Conservation (phyloP, 2,888 invertebrate species). For the Tinea trinotella region DNA sequence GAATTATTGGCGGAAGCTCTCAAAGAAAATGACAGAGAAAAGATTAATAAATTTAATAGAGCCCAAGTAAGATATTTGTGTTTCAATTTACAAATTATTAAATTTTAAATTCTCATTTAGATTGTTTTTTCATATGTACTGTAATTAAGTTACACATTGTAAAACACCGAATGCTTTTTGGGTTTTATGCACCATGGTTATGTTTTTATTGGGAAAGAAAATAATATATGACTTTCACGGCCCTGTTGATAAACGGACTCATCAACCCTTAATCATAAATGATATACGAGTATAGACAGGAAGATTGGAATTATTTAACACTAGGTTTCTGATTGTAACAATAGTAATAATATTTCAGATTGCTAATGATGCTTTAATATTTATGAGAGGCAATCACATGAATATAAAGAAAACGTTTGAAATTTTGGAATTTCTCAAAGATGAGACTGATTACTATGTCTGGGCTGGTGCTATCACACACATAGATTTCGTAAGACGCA, state of each 20-base stretch:
- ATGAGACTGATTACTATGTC: slow-evolving; percentile 81
- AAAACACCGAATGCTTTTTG: too few species aligned
- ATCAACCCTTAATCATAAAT: too few species aligned
- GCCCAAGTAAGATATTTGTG: slow-evolving; percentile 84
- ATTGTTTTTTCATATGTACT: too few species aligned
- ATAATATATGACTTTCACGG: too few species aligned
- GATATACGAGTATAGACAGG: too few species aligned
- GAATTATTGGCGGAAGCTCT: slow-evolving; percentile 58
- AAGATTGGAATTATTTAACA: too few species aligned
- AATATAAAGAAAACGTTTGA: slow-evolving; percentile 72
- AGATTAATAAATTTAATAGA: slow-evolving; percentile 78
- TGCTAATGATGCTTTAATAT: slow-evolving; percentile 82
- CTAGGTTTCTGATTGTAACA: too few species aligned
- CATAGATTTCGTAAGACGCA: slow-evolving; percentile 61
- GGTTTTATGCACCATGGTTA: too few species aligned
- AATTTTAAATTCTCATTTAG: too few species aligned
- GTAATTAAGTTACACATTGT: too few species aligned
- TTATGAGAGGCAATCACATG: slow-evolving; percentile 74
- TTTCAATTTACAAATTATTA: too few species aligned
- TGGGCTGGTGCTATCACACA: slow-evolving; percentile 78
- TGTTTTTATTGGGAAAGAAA: background rate
- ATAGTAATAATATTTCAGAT: slow-evolving; percentile 48
- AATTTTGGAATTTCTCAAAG: slow-evolving; percentile 76
- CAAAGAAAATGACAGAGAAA: slow-evolving; percentile 37
- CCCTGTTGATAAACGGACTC: too few species aligned